Base-by-base conservation (phyloP, 2,797 vertebrate genomes). In the Strix occidentalis region DNA sequence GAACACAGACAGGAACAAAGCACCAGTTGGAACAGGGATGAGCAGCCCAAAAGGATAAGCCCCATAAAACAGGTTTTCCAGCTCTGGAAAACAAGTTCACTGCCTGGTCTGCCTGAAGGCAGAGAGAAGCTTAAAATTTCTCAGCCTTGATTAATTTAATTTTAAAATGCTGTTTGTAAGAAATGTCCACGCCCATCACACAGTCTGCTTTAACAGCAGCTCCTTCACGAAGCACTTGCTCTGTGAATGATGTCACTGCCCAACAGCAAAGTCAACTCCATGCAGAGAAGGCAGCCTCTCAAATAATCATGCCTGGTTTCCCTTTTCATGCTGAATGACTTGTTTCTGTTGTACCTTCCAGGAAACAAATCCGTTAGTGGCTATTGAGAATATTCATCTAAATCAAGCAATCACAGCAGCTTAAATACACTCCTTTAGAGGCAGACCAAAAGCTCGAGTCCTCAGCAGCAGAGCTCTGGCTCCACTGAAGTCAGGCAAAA, bases 211-310 rank as follows among this genome's bases (percentile, higher is more conserved):
- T 70, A 95, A 82, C 76, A 88, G 74, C 78, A 80, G 51, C 50
- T 53, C 12, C 8, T 71, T 79, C 54, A 84, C 75, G 60, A 90
- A 37, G 60, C 48, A 74, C 41, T 85, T 78, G 80, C 53, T 53
- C 84, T 85, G 89, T 37, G 31, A 94, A 86, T 69, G 81, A 84
- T 76, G 51, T 87, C 92, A 95, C 88, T 93, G 81, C 64, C 86
- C 72, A 64, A 28, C 1, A 80, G 39, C 61, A 82, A 68, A 87
- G 89, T 43, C 46, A 35, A 87, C 66, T 28, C 92, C 89, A 89
- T 53, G 86, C 71, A 88, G 71, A n/a, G 60, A 64, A 63, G 83
- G 31, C 75, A 54, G 71, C 56, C 56, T 60, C 43, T 29, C 57
- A 39, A 53, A 74, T 61, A 93, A 93, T 75, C 72, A 75, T 46